Evolutionary conservation across 2,797 vertebrate genomes (phyloP), one percentile per base, ranked within the genome.

Genomic region (Bovichtus diacanthus): DNA sequence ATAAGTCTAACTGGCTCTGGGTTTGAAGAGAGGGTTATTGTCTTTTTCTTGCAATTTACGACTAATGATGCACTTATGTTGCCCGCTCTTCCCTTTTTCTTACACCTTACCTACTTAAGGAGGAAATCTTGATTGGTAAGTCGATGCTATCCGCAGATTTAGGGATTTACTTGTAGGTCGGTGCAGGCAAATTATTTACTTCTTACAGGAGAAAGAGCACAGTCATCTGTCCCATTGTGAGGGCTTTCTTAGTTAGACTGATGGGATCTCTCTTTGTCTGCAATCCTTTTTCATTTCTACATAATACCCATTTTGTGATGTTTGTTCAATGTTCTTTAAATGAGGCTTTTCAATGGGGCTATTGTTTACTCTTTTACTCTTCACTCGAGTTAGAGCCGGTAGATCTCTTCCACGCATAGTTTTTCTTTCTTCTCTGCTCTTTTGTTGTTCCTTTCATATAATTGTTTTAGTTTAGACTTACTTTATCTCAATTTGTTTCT

Each of bases 51-150:
- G 97, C 96, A 92, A 97, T 98, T 96, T 95, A 95, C 97, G 92
- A 97, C 97, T 99, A 97, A 98, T 95, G 96, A 98, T 99, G 97
- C 97, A 98, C 98, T 99, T 97, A 98, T 96, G 95, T 98, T 98
- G 95, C 97, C 97, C 97, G 96, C 97, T 99, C 97, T 99, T 98
- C 97, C 97, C 97, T 99, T 99, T 99, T 98, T 99, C 97, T 98
- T 99, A 98, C 98, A 99, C 98, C 97, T 97, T 99, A 98, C 98
- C 96, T 99, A 98, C 98, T 99, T 98, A 99, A 99, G 98, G 98
- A 99, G 98, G 98, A 99, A 96, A 96, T 98, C 98, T 98, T 98
- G 97, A 97, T 99, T 98, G 98, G 98, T 99, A 99, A 99, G 98
- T 99, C 95, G 97, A 98, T 97, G 95, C 96, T 95, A 97, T 97